Percentiles rank a stretch among this genome's conserved stretches.
Conservation (phyloP, 2,113 vertebrate genomes). For the Ornithorhynchus anatinus region DNA sequence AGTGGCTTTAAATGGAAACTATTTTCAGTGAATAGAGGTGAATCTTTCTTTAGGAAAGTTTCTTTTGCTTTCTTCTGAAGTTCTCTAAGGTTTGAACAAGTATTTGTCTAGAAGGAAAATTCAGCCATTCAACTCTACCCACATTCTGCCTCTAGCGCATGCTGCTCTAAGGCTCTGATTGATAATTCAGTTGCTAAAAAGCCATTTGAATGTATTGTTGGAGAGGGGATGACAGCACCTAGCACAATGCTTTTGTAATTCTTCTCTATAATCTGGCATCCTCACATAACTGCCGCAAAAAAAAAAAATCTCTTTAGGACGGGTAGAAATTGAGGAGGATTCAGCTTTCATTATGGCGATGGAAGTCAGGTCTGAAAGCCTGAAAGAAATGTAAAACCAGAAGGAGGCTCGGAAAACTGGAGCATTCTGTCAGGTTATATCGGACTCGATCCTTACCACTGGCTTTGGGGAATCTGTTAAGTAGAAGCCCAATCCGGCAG, state of each 20-base stretch:
- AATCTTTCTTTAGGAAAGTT: not conserved
- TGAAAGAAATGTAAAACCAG: not conserved
- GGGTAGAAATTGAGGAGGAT: fast-evolving
- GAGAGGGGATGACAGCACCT: fast-evolving
- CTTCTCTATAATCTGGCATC: no score
- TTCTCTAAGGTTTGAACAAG: not conserved
- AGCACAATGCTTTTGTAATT: not conserved
- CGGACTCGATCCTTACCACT: no score
- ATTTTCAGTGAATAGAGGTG: no score
- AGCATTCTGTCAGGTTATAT: no score
- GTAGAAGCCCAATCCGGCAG: not conserved
- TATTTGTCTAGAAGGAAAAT: no score
- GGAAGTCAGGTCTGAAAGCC: not conserved
- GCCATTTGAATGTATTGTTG: not conserved
- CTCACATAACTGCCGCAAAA: not conserved
- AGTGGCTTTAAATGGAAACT: no score
- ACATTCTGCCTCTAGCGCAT: no score
- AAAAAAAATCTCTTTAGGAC: not conserved
- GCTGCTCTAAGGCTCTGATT: not conserved
- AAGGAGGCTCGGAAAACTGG: no score
- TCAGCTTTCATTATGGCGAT: not conserved
- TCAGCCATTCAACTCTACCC: no score
- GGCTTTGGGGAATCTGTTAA: not conserved
- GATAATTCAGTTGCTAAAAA: fast-evolving
- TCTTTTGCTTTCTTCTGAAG: not conserved